A percentile compares a stretch with the other conserved stretches of the same genome.
These are phyloP conservation scores for Chymomyza costata DNA, from an alignment of 1,140 invertebrate genomes.

Conservation along the genomic window DNA sequence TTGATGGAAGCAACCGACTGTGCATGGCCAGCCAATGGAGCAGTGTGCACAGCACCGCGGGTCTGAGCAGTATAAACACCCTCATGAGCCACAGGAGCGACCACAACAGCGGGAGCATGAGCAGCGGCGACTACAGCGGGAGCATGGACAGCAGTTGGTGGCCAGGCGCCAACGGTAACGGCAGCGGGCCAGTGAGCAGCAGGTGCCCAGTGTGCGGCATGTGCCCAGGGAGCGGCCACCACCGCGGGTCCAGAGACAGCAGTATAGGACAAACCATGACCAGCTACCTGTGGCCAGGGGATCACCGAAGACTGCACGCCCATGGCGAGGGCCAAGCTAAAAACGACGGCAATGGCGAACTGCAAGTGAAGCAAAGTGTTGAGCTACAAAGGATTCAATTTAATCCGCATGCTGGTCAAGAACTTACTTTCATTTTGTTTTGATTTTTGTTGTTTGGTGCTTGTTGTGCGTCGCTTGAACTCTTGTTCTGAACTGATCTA, in stretches of 20 bases:
- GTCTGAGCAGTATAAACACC: constrained; percentile 76
- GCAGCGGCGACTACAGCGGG: constrained; percentile 8
- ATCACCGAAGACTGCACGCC: constrained; percentile 70
- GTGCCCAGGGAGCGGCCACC: constrained; percentile 48
- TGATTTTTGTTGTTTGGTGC: constrained; percentile 32
- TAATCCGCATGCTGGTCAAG: not conserved
- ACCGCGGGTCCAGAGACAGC: constrained; percentile 49
- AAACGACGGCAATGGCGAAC: constrained; percentile 60
- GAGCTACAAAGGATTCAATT: not conserved
- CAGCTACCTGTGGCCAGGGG: constrained; percentile 55
- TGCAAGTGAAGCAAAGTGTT: constrained; percentile 10
- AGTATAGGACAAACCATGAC: constrained; percentile 61
- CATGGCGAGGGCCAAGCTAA: constrained; percentile 71
- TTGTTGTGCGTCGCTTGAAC: constrained; percentile 40
- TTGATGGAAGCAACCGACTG: constrained; percentile 74
- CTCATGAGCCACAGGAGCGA: constrained; percentile 55
- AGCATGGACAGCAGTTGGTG: constrained; percentile 22
- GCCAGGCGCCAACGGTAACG: constrained; percentile 46
- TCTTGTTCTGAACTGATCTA: constrained; percentile 69
- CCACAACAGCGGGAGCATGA: constrained; percentile 45
- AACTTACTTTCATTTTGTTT: constrained; percentile 67
- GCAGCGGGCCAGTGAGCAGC: constrained; percentile 55
- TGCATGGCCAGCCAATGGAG: constrained; percentile 75
- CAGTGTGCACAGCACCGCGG: constrained; percentile 76
- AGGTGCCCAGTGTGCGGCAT: constrained; percentile 6